Percentiles rank a stretch among this genome's conserved stretches.
phyloP scores from a whole-genome alignment of 2,888 invertebrate species.

The Girardia tigrina region DNA sequence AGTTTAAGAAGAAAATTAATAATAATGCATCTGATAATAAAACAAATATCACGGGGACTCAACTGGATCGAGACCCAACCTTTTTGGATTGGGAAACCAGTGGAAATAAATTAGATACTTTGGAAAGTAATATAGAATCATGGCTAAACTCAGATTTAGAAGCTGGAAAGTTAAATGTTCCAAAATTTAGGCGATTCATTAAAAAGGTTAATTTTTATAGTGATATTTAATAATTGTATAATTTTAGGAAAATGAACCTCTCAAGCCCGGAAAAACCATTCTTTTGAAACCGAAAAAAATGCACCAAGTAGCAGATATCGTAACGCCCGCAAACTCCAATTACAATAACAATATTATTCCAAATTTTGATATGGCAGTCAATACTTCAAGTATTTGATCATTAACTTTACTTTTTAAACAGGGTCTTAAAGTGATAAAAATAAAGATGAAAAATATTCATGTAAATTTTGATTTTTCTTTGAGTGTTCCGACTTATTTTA shows the following conservation, averaged over 20 bases:
- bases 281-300: slow-evolving; percentile 27
- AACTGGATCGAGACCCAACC: neutral
- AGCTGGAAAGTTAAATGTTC: neutral
- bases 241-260: slow-evolving; percentile 8
- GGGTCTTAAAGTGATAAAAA: no score
- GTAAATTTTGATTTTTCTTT: no score
- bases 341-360: neutral
- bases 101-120: neutral
- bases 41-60: neutral
- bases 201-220: neutral
- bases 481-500: no score
- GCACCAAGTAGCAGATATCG: neutral
- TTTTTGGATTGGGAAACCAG: slow-evolving; percentile 1
- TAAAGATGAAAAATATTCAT: no score
- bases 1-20: neutral
- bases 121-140: neutral
- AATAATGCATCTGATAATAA: neutral
- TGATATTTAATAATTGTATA: neutral
- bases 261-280: slow-evolving; percentile 29
- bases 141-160: neutral
- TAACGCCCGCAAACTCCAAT: neutral
- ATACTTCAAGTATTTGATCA: no score
- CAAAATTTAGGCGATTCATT: neutral
- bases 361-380: neutral
- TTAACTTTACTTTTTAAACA: no score